A percentile compares a stretch with the other conserved stretches of the same genome.
phyloP scores from a whole-genome alignment of 2,888 invertebrate species.

The Therioaphis trifolii region DNA sequence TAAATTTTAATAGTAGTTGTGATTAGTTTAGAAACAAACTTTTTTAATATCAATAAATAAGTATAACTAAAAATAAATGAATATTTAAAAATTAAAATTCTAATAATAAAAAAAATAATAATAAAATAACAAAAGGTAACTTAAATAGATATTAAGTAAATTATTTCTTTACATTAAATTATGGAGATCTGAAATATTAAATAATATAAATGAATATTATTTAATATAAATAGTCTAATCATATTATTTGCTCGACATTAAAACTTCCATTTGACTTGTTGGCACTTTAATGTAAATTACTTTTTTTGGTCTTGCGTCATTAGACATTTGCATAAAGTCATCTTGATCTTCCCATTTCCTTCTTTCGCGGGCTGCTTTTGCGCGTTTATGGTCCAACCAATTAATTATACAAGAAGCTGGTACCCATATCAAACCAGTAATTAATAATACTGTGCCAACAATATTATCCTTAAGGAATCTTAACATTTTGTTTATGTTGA shows the following conservation, averaged over 20 bases:
- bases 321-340: constrained; percentile 53
- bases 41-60: not conserved
- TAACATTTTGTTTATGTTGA: constrained; percentile 91
- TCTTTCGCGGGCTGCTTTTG: constrained; percentile 44
- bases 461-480: constrained; percentile 91
- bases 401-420: constrained; percentile 85
- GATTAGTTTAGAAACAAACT: constrained; percentile 33
- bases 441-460: constrained; percentile 90
- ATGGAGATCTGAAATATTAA: constrained; percentile 19
- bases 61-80: not conserved
- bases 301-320: constrained; percentile 56
- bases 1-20: constrained; percentile 9
- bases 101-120: constrained; percentile 40
- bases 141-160: constrained; percentile 28
- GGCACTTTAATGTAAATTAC: constrained; percentile 58
- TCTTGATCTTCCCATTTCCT: constrained; percentile 44
- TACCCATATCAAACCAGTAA: constrained; percentile 94
- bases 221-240: not conserved
- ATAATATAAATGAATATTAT: not conserved
- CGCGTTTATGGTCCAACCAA: constrained; percentile 82
- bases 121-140: constrained; percentile 49
- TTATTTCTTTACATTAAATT: not conserved
- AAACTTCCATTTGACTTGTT: constrained; percentile 34
- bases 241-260: constrained; percentile 43
- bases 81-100: not conserved